These are phyloP conservation scores for Neogale vison DNA, from an alignment of 2,113 vertebrate species.

Conservation along the genomic window DNA sequence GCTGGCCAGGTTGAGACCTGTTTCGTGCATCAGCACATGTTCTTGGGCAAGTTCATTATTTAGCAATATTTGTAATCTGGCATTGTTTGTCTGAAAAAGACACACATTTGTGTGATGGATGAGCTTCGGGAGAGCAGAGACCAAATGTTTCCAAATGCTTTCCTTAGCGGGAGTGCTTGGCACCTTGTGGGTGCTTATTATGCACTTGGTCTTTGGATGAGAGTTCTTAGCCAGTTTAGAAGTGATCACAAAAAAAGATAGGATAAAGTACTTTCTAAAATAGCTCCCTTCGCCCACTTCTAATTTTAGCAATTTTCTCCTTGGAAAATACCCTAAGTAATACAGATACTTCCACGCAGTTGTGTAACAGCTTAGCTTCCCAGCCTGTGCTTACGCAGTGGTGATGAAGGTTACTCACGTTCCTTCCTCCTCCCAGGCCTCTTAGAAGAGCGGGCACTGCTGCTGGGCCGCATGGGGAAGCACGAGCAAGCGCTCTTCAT, in stretches of 20 bases:
- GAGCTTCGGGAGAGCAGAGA: not conserved
- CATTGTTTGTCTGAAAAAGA: not conserved
- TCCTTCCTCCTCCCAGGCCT: constrained; percentile 85
- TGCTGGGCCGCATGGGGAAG: constrained; percentile 97
- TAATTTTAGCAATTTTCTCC: not conserved
- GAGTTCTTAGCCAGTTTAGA: not conserved
- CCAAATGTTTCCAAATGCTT: not conserved
- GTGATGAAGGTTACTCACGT: not conserved
- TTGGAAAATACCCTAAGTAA: not conserved
- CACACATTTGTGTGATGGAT: not conserved
- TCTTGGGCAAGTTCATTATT: not conserved
- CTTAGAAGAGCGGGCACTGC: constrained; percentile 95
- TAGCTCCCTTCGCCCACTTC: not conserved
- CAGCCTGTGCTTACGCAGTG: not conserved
- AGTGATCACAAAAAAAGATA: not conserved
- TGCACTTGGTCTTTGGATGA: not conserved
- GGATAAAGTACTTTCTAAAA: not conserved
- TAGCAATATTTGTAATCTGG: not conserved
- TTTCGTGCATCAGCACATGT: not conserved
- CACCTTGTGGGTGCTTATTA: not conserved
- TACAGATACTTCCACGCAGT: not conserved
- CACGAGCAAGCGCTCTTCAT: constrained; percentile 99
- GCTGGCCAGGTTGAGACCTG: not conserved
- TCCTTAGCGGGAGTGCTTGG: not conserved
- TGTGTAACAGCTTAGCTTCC: not conserved